These are phyloP conservation scores for Harpalus rubripes DNA, from an alignment of 2,888 invertebrate genomes.

Conservation along the genomic window DNA sequence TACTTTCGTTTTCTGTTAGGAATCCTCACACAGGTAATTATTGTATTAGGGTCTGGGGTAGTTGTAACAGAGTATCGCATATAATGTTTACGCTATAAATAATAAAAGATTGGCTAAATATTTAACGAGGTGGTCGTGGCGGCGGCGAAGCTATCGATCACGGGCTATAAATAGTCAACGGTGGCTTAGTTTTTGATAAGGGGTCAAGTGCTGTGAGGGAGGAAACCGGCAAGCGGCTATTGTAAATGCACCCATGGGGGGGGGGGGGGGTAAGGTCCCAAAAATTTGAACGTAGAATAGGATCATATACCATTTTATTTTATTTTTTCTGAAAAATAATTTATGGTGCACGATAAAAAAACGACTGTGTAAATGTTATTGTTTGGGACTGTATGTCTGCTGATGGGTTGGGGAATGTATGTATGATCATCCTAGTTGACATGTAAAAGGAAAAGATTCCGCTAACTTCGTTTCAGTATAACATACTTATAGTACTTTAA, in stretches of 20 bases:
- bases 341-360: too few species aligned
- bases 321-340: too few species aligned
- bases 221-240: constrained; percentile 13
- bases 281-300: not conserved
- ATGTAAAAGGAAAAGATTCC: too few species aligned
- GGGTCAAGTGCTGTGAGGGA: constrained; percentile 45
- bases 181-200: constrained; percentile 49
- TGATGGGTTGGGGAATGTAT: too few species aligned
- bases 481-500: too few species aligned
- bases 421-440: too few species aligned
- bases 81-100: constrained; percentile 50
- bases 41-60: constrained; percentile 2
- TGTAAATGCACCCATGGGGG: constrained; percentile 2
- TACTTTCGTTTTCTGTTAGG: constrained; percentile 39
- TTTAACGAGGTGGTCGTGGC: constrained; percentile 49
- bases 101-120: constrained; percentile 48
- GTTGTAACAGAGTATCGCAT: constrained; percentile 3
- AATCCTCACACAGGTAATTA: constrained; percentile 45
- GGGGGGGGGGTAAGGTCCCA: not conserved
- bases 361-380: too few species aligned
- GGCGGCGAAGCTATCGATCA: constrained; percentile 32
- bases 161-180: constrained; percentile 49
- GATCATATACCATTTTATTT: too few species aligned
- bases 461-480: too few species aligned
- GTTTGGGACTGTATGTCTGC: too few species aligned